Percentiles rank a stretch among this genome's conserved stretches.
Conservation (phyloP, 2,113 vertebrate species). For the Tiliqua scincoides region DNA sequence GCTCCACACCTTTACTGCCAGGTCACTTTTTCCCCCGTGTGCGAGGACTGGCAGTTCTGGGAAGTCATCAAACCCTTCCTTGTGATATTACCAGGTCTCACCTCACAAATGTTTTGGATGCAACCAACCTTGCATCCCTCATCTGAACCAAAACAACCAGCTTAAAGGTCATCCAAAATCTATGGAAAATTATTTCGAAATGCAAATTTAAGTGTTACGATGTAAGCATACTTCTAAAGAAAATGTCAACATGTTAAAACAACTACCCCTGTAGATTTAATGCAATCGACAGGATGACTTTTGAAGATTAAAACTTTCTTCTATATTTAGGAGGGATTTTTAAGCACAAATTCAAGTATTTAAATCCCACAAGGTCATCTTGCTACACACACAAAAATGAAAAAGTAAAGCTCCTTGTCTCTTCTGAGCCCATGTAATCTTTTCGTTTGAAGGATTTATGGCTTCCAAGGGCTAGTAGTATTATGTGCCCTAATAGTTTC, state of each 20-base stretch:
- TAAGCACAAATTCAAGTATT: conserved; percentile 26
- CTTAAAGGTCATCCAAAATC: not conserved
- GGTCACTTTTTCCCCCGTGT: no score
- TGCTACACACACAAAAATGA: conserved; percentile 31
- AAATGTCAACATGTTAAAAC: not conserved
- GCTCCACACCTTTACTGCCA: no score
- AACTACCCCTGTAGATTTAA: not conserved
- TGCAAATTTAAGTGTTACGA: conserved; percentile 23
- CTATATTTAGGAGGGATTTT: conserved; percentile 25
- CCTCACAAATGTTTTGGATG: no score
- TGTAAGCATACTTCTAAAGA: not conserved
- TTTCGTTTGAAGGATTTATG: not conserved
- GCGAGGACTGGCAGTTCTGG: no score
- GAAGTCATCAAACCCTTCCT: no score
- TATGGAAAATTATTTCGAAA: not conserved
- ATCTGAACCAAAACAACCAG: not conserved
- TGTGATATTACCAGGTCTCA: no score
- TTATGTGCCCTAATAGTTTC: conserved; percentile 42
- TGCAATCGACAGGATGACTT: not conserved
- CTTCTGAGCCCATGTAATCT: conserved; percentile 41
- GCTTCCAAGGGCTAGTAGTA: not conserved
- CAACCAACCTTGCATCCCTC: no score
- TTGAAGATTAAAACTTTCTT: not conserved
- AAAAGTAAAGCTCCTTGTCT: conserved; percentile 12
- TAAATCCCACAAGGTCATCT: not conserved